Percentiles rank a stretch among this genome's conserved stretches.
Conservation (phyloP, 2,888 invertebrate genomes). For the Chesias legatella region DNA sequence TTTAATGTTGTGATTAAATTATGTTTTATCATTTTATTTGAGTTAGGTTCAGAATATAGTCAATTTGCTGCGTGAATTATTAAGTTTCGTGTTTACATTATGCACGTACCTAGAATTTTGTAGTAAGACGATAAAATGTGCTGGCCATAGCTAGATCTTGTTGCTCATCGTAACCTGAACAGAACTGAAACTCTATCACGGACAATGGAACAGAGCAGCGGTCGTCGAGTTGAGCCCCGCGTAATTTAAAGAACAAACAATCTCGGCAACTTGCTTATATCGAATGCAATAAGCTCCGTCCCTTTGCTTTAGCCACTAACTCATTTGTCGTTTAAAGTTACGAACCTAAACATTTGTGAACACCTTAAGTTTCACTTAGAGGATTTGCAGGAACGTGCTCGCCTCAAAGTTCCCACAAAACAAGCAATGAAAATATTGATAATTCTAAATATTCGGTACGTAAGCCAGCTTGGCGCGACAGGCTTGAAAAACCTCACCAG, state of each 20-base stretch:
- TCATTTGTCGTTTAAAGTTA: conserved; percentile 46
- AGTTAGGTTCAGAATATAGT: conserved; percentile 3
- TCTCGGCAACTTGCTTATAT: conserved; percentile 44
- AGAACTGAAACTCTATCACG: conserved; percentile 63
- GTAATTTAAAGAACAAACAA: conserved; percentile 69
- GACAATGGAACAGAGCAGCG: no score
- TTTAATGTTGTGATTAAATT: conserved; percentile 10
- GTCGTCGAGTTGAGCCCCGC: conserved; percentile 47
- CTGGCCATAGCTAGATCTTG: conserved; percentile 33
- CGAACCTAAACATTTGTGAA: conserved; percentile 14
- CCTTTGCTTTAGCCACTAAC: conserved; percentile 48
- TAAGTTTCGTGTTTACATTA: conserved; percentile 1
- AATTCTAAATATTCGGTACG: conserved; percentile 7
- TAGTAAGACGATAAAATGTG: conserved; percentile 35
- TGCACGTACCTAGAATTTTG: neutral
- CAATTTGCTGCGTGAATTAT: conserved; percentile 4
- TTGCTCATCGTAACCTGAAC: conserved; percentile 42
- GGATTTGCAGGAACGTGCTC: conserved; percentile 27
- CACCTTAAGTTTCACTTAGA: conserved; percentile 18
- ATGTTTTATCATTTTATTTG: conserved; percentile 7
- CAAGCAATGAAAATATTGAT: conserved; percentile 19
- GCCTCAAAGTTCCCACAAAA: conserved; percentile 31
- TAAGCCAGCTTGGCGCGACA: conserved; percentile 13
- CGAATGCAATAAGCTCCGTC: conserved; percentile 54
- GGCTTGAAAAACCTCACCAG: conserved; percentile 57